These are phyloP conservation scores for Andricus grossulariae DNA, from an alignment of 1,140 invertebrate species.

Conservation along the genomic window DNA sequence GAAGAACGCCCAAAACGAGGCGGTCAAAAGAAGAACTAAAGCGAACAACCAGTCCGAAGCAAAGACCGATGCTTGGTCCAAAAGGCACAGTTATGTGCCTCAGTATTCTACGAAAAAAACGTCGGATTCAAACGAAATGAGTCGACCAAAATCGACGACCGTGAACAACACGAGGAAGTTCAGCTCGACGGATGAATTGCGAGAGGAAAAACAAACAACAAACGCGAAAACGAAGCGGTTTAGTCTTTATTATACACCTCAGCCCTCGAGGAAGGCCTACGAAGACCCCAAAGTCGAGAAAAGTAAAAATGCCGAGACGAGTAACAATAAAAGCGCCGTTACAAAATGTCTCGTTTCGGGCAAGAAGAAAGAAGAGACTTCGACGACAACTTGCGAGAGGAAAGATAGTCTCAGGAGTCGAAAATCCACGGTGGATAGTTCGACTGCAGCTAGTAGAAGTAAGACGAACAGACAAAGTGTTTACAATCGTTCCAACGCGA, in stretches of 20 bases:
- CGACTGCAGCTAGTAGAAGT: slow-evolving; percentile 56
- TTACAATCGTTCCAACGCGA: slow-evolving; percentile 48
- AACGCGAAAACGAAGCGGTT: slow-evolving; percentile 61
- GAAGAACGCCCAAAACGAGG: slow-evolving; percentile 51
- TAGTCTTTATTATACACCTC: slow-evolving; percentile 68
- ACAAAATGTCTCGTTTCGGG: slow-evolving; percentile 37
- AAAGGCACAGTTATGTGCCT: slow-evolving; percentile 59
- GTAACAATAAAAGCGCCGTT: slow-evolving; percentile 42
- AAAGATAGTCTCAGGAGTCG: slow-evolving; percentile 46
- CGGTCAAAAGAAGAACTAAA: slow-evolving; percentile 53
- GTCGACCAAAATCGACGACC: neutral
- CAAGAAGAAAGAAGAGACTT: slow-evolving; percentile 36
- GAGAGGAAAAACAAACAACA: slow-evolving; percentile 58
- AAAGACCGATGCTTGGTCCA: slow-evolving; percentile 34
- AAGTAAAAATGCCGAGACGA: slow-evolving; percentile 26
- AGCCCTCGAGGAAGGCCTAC: slow-evolving; percentile 63
- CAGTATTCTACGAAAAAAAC: slow-evolving; percentile 47
- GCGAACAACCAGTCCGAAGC: neutral
- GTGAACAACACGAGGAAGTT: slow-evolving; percentile 53
- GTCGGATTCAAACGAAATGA: slow-evolving; percentile 41
- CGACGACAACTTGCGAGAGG: slow-evolving; percentile 36
- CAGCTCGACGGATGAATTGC: slow-evolving; percentile 64
- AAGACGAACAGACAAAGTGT: slow-evolving; percentile 59
- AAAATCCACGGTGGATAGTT: slow-evolving; percentile 51
- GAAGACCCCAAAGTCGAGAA: slow-evolving; percentile 57